Base-by-base conservation (phyloP, 2,113 vertebrate genomes). In the Passer montanus region DNA sequence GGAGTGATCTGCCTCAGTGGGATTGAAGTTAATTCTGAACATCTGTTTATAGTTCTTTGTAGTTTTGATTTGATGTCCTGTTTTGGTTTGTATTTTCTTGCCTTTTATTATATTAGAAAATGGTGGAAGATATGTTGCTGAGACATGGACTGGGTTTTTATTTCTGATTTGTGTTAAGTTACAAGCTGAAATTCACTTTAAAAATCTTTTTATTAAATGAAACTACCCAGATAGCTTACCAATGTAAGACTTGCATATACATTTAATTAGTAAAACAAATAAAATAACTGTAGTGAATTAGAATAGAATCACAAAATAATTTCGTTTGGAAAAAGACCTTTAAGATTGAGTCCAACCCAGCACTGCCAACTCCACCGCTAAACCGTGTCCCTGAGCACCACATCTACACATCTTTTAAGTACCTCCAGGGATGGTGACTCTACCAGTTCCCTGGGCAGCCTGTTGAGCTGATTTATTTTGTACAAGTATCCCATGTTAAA, bases 11-110 rank as follows among this genome's bases (percentile, higher is more conserved):
- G 53, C 37, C 66, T 83, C 18, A 0, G 50, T 67, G 76, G 86
- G 55, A 87, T 55, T 74, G 52, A 84, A 88, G 73, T 88, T 90
- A 92, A 93, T 89, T 67, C 59, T 62, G 37, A 62, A 84, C 80
- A 94, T 92, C 59, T 92, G 86, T 39, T 86, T 4, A 0, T 52
- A 56, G 44, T 70, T 86, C 68, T 93, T 83, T 90, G 79, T 89
- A 86, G 59, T 67, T 88, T 74, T 63, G 58, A 70, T 93, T 60
- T 76, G 50, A 47, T 68, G 30, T 64, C 67, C 39, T 93, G 26
- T 30, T 90, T 92, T 83, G 44, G 15, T 81, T 89, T 89, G 33
- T 55, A 19, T 89, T 94, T 90, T 89, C 66, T 94, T 90, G 62
- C 59, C 41, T 84, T 86, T 46, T 59, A 70, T 80, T 93, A 18